Evolutionary conservation across 2,888 invertebrate genomes (phyloP).

Genomic region (Protula sp.): DNA sequence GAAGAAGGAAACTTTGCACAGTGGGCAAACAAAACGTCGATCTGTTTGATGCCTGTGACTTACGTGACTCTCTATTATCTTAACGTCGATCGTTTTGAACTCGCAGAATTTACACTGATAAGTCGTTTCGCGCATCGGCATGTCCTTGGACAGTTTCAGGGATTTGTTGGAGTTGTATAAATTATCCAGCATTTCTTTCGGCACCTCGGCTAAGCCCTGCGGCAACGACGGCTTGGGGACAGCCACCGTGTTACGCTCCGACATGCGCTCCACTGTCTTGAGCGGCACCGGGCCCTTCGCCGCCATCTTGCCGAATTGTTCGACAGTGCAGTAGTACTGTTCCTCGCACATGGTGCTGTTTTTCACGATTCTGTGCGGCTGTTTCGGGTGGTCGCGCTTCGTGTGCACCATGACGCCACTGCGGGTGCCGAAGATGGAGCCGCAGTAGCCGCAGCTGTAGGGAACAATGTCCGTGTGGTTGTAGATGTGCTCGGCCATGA

Average conservation of each 20-base stretch:
- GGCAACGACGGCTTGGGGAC: neutral
- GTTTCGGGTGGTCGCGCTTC: conserved; percentile 9
- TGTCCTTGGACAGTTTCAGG: neutral
- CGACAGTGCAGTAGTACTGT: conserved; percentile 1
- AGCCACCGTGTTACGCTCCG: neutral
- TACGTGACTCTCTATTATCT: neutral
- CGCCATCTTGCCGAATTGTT: neutral
- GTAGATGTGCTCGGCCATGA: conserved; percentile 27
- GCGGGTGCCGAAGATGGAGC: conserved; percentile 12
- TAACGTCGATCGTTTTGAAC: neutral
- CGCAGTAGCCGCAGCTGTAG: conserved; percentile 18
- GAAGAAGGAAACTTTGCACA: neutral
- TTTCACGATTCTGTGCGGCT: conserved; percentile 5
- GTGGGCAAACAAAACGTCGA: neutral
- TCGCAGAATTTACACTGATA: neutral
- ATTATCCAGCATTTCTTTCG: neutral
- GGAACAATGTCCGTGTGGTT: conserved; percentile 23
- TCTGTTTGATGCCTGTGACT: neutral
- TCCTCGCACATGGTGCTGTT: neutral
- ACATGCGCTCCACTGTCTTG: neutral
- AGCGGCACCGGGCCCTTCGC: neutral
- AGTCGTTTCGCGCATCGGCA: neutral
- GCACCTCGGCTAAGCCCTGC: neutral
- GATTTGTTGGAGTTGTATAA: neutral
- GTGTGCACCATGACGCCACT: conserved; percentile 14